Evolutionary conservation across 2,113 vertebrate species (phyloP), one percentile per base, ranked within the genome.

Genomic region (Zosterops borbonicus): DNA sequence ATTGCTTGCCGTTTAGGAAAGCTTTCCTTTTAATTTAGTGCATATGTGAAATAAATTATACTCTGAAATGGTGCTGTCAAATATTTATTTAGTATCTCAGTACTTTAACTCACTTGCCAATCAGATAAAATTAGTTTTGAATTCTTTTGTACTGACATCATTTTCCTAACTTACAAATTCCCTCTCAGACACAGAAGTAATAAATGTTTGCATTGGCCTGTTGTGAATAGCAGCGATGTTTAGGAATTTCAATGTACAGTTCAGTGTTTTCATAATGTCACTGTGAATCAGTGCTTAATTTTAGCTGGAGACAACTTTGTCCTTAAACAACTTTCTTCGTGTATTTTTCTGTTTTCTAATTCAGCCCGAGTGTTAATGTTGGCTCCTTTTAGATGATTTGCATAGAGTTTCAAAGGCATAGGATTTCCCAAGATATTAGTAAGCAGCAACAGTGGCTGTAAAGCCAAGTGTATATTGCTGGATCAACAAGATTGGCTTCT

Each of bases 101-200:
- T 87, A 92, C 95, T 87, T 93, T 69, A 90, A 93, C 75, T 83
- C 27, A 58, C 50, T 95, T 94, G 95, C 97, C 97, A 94, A 97
- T 97, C 95, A 96, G 97, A 97, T 96, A 96, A 95, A 96, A 95
- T 95, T 87, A 69, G 83, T 91, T 95, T 94, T 92, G 90, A 97
- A 95, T 97, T 93, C 91, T 94, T 97, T 89, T 87, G 53, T 90
- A 63, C 88, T 97, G 94, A 97, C 96, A 96, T 96, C 47, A 95
- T 93, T 89, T 94, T 95, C 85, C 88, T 91, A 86, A 92, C 80
- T 89, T 92, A 83, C 47, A 89, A 90, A 77, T 95, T 94, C 80
- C n/a, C 86, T 92, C 81, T 85, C 89, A 92, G 88, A 75, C 63
- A 68, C 90, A 90, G 79, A 87, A 96, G 64, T 90, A 95, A 90